Conservation (phyloP, 1,140 invertebrate species). For the Caenorhabditis remanei region DNA sequence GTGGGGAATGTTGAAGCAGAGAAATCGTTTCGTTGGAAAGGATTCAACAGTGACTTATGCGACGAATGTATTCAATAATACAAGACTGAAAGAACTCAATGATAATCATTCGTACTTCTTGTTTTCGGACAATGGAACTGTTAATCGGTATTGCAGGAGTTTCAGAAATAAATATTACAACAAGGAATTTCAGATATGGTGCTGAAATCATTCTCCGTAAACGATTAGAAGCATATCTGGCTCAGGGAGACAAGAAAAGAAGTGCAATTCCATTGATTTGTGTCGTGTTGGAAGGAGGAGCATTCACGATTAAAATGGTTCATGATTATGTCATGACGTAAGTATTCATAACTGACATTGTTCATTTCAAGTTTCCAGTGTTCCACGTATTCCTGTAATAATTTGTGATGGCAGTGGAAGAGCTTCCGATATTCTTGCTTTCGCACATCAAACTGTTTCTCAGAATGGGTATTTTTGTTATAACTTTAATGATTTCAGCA, state of each 20-base stretch:
- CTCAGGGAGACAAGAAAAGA: constrained; percentile 50
- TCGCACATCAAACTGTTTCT: constrained; percentile 86
- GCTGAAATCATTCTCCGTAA: constrained; percentile 80
- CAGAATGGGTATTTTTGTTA: constrained; percentile 69
- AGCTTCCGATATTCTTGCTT: constrained; percentile 94
- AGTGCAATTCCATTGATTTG: constrained; percentile 86
- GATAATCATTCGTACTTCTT: constrained; percentile 95
- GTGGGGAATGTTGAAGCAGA: constrained; percentile 96
- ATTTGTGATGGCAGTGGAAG: constrained; percentile 95
- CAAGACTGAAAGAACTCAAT: constrained; percentile 90
- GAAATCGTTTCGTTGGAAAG: constrained; percentile 85
- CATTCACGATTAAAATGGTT: constrained; percentile 94
- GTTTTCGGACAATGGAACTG: constrained; percentile 94
- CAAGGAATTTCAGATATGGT: constrained; percentile 78
- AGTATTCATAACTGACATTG: neutral
- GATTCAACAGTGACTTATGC: constrained; percentile 59
- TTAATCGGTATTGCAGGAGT: constrained; percentile 80
- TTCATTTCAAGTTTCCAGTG: constrained; percentile 55
- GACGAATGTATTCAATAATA: constrained; percentile 78
- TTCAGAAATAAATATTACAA: constrained; percentile 15
- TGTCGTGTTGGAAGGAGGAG: constrained; percentile 95
- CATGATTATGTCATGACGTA: constrained; percentile 91
- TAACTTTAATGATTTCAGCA: neutral
- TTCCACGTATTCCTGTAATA: constrained; percentile 92
- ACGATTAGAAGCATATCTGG: constrained; percentile 80